Evolutionary conservation across 2,797 vertebrate genomes (phyloP).

Genomic region (Tinamus major): DNA sequence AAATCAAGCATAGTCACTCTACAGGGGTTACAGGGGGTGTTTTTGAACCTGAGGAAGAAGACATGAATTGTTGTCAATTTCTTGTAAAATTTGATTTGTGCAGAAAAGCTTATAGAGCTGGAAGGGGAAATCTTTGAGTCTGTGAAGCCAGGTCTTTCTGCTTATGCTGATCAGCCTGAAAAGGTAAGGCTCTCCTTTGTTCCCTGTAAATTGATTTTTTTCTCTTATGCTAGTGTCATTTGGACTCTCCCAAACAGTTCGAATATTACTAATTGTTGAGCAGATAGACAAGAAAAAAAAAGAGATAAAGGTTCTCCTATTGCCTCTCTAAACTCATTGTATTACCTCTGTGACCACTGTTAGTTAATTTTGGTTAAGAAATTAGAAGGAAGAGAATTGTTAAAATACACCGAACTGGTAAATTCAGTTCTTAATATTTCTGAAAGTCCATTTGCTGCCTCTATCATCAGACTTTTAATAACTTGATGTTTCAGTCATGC

Average conservation of each 20-base stretch:
- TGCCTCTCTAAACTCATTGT: not conserved
- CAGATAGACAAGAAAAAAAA: not conserved
- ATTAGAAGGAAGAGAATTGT: not conserved
- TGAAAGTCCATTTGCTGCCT: not conserved
- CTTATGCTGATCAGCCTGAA: slow-evolving; percentile 91
- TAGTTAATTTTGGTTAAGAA: not conserved
- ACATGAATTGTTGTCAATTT: not conserved
- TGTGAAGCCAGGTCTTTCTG: slow-evolving; percentile 96
- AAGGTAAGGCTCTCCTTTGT: slow-evolving; percentile 80
- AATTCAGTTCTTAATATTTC: not conserved
- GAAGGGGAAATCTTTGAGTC: slow-evolving; percentile 96
- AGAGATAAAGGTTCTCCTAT: not conserved
- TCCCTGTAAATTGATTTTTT: not conserved
- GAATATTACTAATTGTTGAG: not conserved
- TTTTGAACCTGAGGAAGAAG: not conserved
- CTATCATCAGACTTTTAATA: not conserved
- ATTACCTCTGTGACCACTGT: not conserved
- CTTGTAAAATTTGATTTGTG: slow-evolving; percentile 55
- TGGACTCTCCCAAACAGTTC: not conserved
- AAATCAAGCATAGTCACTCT: not conserved
- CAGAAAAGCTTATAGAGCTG: slow-evolving; percentile 89
- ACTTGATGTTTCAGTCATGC: not conserved
- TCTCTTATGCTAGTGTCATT: not conserved
- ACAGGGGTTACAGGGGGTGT: not conserved
- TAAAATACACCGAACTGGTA: not conserved